phyloP scores from a whole-genome alignment of 2,797 vertebrate species.

The Malurus splendens region DNA sequence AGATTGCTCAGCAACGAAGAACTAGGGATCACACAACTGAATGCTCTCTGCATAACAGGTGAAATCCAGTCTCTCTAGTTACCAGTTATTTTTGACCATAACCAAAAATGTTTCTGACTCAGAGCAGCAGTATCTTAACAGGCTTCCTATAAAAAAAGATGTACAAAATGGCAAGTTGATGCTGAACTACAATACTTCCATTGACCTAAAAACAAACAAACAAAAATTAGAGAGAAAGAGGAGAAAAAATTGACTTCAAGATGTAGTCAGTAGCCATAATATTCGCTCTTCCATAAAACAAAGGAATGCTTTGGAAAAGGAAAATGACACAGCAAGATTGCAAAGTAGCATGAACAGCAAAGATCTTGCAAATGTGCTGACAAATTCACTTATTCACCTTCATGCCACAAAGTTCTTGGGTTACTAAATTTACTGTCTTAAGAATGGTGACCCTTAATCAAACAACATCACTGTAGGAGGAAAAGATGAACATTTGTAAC shows the following conservation, averaged over 20 bases:
- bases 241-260: fast-evolving
- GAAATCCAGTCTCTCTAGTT: neutral
- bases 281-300: neutral
- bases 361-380: neutral
- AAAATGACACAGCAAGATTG: neutral
- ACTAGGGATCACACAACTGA: neutral
- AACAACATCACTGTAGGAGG: neutral
- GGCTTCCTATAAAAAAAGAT: neutral
- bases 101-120: neutral
- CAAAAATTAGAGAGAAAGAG: neutral
- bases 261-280: neutral
- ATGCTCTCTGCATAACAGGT: neutral
- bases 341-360: neutral
- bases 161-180: neutral
- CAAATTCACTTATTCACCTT: neutral
- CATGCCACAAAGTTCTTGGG: neutral
- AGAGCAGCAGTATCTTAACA: neutral
- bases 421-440: neutral
- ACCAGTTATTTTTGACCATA: neutral
- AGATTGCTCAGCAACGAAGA: neutral
- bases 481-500: neutral
- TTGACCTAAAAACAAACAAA: neutral
- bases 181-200: neutral
- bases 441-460: neutral
- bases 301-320: neutral